A percentile compares a stretch with the other conserved stretches of the same genome.
These are phyloP conservation scores for Lepidochitona cinerea DNA, from an alignment of 2,888 invertebrate genomes.

Conservation along the genomic window DNA sequence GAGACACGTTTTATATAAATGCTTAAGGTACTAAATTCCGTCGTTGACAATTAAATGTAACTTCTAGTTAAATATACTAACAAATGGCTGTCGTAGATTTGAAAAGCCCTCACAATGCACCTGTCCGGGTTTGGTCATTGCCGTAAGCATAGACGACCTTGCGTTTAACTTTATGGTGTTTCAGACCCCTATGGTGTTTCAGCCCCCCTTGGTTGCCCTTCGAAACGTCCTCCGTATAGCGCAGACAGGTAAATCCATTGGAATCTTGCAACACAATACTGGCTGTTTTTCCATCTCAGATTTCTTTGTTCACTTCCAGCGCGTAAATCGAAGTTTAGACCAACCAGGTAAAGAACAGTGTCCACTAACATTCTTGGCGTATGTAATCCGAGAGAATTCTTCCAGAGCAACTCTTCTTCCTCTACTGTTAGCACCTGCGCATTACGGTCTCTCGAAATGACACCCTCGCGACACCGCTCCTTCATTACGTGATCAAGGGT, in stretches of 20 bases:
- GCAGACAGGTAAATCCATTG: background rate
- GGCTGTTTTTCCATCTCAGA: background rate
- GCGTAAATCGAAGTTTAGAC: background rate
- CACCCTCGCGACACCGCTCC: background rate
- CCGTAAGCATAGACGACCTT: background rate
- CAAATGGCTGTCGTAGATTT: too few species aligned
- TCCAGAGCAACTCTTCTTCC: background rate
- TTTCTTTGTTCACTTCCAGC: background rate
- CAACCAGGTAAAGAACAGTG: background rate
- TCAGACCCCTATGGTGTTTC: background rate
- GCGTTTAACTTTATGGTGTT: background rate
- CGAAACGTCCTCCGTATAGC: background rate
- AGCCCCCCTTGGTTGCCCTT: background rate
- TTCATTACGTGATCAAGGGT: constrained; percentile 2
- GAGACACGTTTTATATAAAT: too few species aligned
- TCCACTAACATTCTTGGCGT: background rate
- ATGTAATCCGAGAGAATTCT: background rate
- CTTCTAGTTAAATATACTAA: too few species aligned
- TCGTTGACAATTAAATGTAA: too few species aligned
- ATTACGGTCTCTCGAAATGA: background rate
- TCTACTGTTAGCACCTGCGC: background rate
- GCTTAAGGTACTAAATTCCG: too few species aligned
- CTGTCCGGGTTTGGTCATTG: too few species aligned
- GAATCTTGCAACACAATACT: background rate
- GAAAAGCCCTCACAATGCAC: too few species aligned